Evolutionary conservation across 2,888 invertebrate genomes (phyloP).

Genomic region (Scaeva pyrastri): DNA sequence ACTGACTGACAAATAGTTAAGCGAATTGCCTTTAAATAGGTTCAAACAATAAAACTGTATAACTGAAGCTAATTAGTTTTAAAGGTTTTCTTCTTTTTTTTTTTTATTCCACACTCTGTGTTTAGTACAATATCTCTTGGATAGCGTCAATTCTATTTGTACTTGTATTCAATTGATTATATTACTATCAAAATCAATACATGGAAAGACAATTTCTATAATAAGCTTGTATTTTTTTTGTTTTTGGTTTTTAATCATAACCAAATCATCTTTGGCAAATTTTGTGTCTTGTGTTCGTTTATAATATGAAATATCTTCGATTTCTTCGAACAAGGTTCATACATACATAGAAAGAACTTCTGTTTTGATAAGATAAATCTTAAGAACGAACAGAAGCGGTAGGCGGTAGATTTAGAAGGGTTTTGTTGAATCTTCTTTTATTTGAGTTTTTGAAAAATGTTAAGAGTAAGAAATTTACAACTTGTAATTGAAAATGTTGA

Average conservation of each 20-base stretch:
- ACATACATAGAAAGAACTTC: not conserved
- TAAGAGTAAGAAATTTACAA: not conserved
- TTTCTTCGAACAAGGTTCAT: not conserved
- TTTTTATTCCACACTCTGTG: no score
- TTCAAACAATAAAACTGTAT: conserved; percentile 27
- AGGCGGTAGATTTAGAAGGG: not conserved
- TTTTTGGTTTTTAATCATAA: conserved; percentile 11
- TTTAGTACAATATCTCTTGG: not conserved
- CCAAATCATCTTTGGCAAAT: conserved; percentile 14
- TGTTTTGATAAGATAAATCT: conserved; percentile 11
- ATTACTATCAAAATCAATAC: conserved; percentile 10
- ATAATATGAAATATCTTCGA: not conserved
- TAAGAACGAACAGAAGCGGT: not conserved
- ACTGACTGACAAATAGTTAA: conserved; percentile 49
- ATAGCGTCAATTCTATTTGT: conserved; percentile 17
- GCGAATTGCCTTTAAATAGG: conserved; percentile 61
- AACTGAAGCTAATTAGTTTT: conserved; percentile 11
- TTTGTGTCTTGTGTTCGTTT: not conserved
- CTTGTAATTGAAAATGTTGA: conserved; percentile 5
- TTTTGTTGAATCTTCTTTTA: not conserved
- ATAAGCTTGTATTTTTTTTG: conserved; percentile 6
- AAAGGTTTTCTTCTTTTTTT: not conserved
- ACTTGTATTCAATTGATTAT: conserved; percentile 19
- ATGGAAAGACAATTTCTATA: conserved; percentile 4
- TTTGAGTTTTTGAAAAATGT: not conserved